phyloP scores from a whole-genome alignment of 1,140 invertebrate species.

The Anastrepha ludens region DNA sequence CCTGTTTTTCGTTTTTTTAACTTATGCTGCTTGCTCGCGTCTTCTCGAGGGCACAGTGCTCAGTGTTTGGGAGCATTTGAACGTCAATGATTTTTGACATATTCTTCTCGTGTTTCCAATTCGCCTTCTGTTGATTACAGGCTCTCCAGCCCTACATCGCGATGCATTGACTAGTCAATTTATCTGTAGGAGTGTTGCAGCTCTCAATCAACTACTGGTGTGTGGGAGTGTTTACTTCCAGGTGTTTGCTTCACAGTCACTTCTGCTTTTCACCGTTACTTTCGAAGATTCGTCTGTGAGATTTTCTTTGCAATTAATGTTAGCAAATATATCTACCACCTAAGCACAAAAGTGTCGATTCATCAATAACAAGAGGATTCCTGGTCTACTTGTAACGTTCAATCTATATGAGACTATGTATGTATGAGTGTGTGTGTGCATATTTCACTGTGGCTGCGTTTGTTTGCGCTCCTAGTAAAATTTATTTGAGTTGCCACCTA shows the following conservation, averaged over 20 bases:
- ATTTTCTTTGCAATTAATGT: constrained; percentile 45
- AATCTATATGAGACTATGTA: background rate
- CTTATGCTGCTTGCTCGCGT: background rate
- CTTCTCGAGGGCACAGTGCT: background rate
- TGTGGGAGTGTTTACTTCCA: background rate
- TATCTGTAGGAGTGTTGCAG: background rate
- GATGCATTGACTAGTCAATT: background rate
- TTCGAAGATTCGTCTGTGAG: constrained; percentile 9
- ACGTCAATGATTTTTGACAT: constrained; percentile 37
- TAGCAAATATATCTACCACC: constrained; percentile 23
- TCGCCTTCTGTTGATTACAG: background rate
- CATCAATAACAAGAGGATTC: constrained; percentile 23
- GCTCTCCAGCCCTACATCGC: background rate
- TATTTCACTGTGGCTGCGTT: background rate
- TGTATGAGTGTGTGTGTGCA: background rate
- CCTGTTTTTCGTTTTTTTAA: background rate
- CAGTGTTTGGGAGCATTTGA: background rate
- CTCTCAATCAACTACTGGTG: background rate
- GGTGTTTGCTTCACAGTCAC: background rate
- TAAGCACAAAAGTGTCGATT: constrained; percentile 4
- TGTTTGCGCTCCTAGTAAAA: background rate
- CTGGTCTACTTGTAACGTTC: background rate
- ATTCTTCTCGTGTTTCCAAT: background rate
- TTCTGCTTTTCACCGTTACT: background rate
- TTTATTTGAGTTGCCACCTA: background rate